Conservation (phyloP, 2,888 invertebrate species). For the Dusona sp. region DNA sequence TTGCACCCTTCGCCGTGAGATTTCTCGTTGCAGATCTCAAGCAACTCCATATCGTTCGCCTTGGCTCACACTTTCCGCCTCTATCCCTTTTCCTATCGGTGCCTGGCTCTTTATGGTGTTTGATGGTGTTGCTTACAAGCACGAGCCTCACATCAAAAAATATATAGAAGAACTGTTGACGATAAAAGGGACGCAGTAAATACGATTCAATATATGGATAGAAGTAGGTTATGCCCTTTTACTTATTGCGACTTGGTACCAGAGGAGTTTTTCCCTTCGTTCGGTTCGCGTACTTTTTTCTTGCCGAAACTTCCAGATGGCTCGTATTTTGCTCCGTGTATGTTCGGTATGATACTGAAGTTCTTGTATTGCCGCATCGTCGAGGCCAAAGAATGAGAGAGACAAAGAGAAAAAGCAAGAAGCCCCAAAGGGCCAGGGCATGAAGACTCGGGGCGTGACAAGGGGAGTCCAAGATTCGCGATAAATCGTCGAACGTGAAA, state of each 20-base stretch:
- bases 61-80: conserved; percentile 51
- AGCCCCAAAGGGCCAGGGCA: conserved; percentile 58
- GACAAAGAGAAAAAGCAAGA: conserved; percentile 30
- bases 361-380: conserved; percentile 21
- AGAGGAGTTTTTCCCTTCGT: conserved; percentile 46
- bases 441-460: conserved; percentile 64
- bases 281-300: conserved; percentile 49
- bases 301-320: conserved; percentile 67
- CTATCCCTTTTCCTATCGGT: conserved; percentile 45
- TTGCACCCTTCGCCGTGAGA: conserved; percentile 73
- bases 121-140: conserved; percentile 31
- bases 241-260: conserved; percentile 15
- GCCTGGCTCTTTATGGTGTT: conserved; percentile 27
- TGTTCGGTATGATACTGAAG: conserved; percentile 26
- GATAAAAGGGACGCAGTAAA: neutral
- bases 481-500: conserved; percentile 69
- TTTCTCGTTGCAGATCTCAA: conserved; percentile 67
- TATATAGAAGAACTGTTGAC: neutral
- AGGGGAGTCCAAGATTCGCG: conserved; percentile 69
- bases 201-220: neutral
- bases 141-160: conserved; percentile 37
- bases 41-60: conserved; percentile 57
- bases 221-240: conserved; percentile 25
- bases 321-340: conserved; percentile 61
- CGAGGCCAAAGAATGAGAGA: conserved; percentile 25